Evolutionary conservation across 1,140 invertebrate genomes (phyloP), one percentile per base, ranked within the genome.

Genomic region (Heliconius eleuchia): DNA sequence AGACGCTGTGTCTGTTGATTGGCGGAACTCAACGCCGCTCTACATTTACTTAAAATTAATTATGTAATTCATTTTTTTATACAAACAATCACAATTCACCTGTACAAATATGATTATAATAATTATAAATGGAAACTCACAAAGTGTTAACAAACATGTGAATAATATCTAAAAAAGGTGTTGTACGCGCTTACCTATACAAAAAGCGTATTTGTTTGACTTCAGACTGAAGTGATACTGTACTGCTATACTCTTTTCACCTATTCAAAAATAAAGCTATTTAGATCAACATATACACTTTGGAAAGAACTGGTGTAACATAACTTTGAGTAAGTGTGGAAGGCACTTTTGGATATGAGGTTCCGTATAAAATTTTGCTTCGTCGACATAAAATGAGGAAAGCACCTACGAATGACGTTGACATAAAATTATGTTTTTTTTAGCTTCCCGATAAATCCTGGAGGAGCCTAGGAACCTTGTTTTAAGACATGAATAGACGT

Each of bases 281-380:
- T 60, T 60, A 23, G 55, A 60, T 60, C 9, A 27, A 60, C 55
- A 60, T 60, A 60, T 60, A 60, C 55, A 60, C 55, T 60, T n/a
- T 23, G 18, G 16, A 52, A 52, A 60, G n/a, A 60, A 60, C 19
- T 23, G 8, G 55, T 60, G 2, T 60, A 23, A 60, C 55, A 60
- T 23, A 23, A 60, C n/a, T 5, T 60, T 11, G 8, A n/a, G 55
- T 3, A 13, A 27, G 7, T 60, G 55, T n/a, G 55, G 11, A 60
- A 23, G 3, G 8, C 8, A 60, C n/a, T 60, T 23, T 60, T 60
- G 8, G n/a, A 60, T n/a, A 9, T 9, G 8, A 19, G n/a, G 55
- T 60, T 60, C 55, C n/a, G n/a, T 60, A 60, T 52, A 9, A 2
- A 3, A 23, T 23, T 60, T 27, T 60, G 4, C 16, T 19, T 52